Conservation (phyloP, 2,888 invertebrate genomes). For the Dinocampus coccinellae region DNA sequence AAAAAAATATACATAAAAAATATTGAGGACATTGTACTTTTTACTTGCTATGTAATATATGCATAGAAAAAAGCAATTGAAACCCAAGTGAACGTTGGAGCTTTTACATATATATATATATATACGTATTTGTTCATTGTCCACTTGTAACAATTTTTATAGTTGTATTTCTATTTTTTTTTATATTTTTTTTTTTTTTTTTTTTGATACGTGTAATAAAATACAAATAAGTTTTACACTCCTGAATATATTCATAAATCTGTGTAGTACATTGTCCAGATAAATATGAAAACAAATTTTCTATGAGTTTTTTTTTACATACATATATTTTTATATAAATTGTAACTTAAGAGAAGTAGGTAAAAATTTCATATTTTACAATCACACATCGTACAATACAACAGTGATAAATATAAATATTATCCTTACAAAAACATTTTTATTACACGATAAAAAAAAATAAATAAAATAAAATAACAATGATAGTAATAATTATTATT, state of each 20-base stretch:
- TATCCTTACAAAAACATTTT: not conserved
- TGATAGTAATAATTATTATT: too few species aligned
- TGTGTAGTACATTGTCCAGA: not conserved
- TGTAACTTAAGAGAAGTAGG: not conserved
- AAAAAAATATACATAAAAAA: not conserved
- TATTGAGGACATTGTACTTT: not conserved
- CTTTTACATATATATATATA: too few species aligned
- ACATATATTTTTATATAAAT: not conserved
- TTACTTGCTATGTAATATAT: not conserved
- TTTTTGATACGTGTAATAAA: not conserved
- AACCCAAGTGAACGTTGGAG: not conserved
- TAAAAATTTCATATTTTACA: not conserved
- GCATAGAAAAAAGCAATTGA: not conserved
- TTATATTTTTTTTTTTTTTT: not conserved
- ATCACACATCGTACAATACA: not conserved
- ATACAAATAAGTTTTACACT: not conserved
- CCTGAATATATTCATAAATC: not conserved
- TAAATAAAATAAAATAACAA: too few species aligned
- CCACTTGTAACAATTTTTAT: not conserved
- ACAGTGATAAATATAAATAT: not conserved
- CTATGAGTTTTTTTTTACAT: not conserved
- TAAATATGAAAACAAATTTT: not conserved
- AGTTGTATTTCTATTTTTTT: not conserved
- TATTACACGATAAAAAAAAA: not conserved
- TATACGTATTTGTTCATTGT: not conserved